Evolutionary conservation across 2,888 invertebrate genomes (phyloP).

Genomic region (Rhagonycha fulva): DNA sequence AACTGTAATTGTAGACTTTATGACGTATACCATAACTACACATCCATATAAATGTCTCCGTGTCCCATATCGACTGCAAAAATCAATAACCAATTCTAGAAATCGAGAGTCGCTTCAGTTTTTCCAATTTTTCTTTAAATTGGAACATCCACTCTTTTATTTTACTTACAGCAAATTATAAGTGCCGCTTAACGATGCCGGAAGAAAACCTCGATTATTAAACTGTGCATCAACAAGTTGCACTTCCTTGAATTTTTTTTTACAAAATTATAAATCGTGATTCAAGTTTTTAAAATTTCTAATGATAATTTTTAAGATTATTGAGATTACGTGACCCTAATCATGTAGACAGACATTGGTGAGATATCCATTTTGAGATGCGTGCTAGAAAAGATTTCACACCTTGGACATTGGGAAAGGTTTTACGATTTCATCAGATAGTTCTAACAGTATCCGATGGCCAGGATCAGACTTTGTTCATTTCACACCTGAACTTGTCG

Average conservation of each 20-base stretch:
- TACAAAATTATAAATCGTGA: background rate
- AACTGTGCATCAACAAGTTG: background rate
- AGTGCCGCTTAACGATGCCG: background rate
- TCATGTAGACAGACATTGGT: background rate
- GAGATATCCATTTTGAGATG: background rate
- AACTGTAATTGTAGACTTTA: constrained; percentile 14
- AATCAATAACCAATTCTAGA: constrained; percentile 14
- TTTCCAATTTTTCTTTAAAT: background rate
- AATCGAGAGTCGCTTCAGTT: background rate
- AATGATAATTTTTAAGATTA: background rate
- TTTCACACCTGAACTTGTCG: background rate
- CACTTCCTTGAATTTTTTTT: background rate
- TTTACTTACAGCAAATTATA: background rate
- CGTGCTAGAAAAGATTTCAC: background rate
- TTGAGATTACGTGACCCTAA: background rate
- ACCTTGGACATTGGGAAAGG: background rate
- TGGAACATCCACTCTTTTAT: background rate
- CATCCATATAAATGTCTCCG: background rate
- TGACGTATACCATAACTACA: constrained; percentile 12
- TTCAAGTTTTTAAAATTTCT: background rate
- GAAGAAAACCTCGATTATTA: background rate
- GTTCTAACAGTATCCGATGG: background rate
- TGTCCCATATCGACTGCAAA: constrained; percentile 12
- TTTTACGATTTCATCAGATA: background rate
- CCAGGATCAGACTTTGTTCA: background rate